phyloP scores from a whole-genome alignment of 1,140 invertebrate genomes.

The Matsumurasca onukii region DNA sequence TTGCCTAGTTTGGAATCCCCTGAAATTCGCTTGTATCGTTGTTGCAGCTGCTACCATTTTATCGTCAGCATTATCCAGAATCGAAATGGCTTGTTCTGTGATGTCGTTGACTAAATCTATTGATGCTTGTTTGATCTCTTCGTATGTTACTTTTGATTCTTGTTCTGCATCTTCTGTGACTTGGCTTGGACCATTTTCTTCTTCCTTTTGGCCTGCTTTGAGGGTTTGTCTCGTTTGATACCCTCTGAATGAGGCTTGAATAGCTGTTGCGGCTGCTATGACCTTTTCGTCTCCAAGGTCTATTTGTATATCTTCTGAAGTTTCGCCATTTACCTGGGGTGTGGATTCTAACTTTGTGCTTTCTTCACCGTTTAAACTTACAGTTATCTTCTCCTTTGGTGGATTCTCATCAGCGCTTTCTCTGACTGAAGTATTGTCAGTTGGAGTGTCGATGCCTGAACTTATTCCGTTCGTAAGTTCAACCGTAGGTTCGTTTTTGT shows the following conservation, averaged over 20 bases:
- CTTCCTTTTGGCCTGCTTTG: conserved; percentile 2
- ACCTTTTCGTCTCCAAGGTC: conserved; percentile 16
- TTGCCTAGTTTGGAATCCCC: conserved; percentile 57
- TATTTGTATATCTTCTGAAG: neutral
- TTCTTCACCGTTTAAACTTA: no score
- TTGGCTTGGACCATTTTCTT: neutral
- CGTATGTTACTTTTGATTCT: neutral
- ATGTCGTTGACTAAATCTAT: neutral
- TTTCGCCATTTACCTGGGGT: neutral
- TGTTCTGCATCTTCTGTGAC: neutral
- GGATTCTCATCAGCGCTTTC: neutral
- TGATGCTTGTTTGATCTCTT: neutral
- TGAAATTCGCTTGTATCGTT: conserved; percentile 50
- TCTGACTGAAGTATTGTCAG: neutral
- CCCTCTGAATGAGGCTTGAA: conserved; percentile 39
- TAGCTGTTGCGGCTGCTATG: conserved; percentile 36
- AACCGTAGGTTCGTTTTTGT: neutral
- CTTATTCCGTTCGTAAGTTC: conserved; percentile 1
- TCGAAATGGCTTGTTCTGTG: conserved; percentile 13
- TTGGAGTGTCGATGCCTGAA: neutral
- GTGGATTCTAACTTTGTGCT: no score
- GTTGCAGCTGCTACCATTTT: conserved; percentile 41
- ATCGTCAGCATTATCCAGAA: conserved; percentile 29
- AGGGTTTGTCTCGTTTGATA: conserved; percentile 35
- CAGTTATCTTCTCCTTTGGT: neutral